phyloP scores from a whole-genome alignment of 1,140 invertebrate species.

The Zaprionus nigranus region DNA sequence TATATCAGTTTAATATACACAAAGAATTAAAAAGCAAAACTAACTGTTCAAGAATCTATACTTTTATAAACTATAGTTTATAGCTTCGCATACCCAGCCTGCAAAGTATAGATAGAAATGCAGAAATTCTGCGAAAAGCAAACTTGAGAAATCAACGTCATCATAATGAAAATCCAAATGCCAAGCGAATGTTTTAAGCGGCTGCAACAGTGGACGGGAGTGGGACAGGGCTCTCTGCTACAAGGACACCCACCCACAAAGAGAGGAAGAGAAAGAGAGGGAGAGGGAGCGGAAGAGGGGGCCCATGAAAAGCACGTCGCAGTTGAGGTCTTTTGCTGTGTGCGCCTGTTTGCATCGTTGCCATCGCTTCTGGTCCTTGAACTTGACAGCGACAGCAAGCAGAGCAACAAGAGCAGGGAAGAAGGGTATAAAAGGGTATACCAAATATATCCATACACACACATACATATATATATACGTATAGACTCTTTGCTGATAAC shows the following conservation, averaged over 20 bases:
- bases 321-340: constrained; percentile 35
- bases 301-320: constrained; percentile 23
- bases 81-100: neutral
- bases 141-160: constrained; percentile 23
- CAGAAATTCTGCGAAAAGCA: neutral
- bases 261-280: too few species aligned
- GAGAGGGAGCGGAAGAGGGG: neutral
- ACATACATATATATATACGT: too few species aligned
- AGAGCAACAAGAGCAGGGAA: neutral
- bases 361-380: constrained; percentile 50
- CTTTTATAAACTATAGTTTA: too few species aligned
- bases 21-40: too few species aligned
- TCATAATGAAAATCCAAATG: constrained; percentile 38
- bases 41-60: too few species aligned
- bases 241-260: constrained; percentile 27
- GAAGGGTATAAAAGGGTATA: neutral
- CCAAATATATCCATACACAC: neutral
- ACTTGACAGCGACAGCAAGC: constrained; percentile 41
- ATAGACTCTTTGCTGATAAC: constrained; percentile 10
- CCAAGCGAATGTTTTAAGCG: constrained; percentile 25
- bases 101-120: constrained; percentile 1
- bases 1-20: too few species aligned
- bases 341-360: constrained; percentile 13
- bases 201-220: neutral
- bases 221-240: neutral